A percentile compares a stretch with the other conserved stretches of the same genome.
Conservation (phyloP, 2,888 invertebrate genomes). For the Muschampia plurimacula region DNA sequence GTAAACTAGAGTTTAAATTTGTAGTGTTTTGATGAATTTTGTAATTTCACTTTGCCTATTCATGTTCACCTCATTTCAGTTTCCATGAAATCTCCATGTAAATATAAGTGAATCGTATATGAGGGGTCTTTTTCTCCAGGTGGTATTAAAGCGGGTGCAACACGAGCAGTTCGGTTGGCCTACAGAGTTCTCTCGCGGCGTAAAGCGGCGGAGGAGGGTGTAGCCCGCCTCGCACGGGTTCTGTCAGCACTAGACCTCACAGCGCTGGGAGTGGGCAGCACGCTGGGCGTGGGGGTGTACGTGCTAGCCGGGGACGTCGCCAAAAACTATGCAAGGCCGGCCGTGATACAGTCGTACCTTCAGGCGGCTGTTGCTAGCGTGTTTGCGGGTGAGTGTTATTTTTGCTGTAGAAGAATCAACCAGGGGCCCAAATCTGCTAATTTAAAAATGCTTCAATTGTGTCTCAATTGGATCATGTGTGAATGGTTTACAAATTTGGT, state of each 20-base stretch:
- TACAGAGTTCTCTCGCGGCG: conserved; percentile 75
- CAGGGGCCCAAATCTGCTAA: too few relatives aligned
- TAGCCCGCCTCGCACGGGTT: conserved; percentile 87
- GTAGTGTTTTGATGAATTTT: too few relatives aligned
- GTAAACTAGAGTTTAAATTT: too few relatives aligned
- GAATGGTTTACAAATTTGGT: too few relatives aligned
- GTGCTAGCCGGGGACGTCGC: conserved; percentile 95
- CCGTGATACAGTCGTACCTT: conserved; percentile 94
- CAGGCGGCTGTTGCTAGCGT: conserved; percentile 96
- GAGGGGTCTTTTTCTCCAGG: conserved; percentile 53
- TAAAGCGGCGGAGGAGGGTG: conserved; percentile 79
- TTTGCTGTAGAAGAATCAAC: too few relatives aligned
- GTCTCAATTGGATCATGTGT: too few relatives aligned
- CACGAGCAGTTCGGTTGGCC: conserved; percentile 63
- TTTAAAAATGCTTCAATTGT: too few relatives aligned
- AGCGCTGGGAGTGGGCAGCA: conserved; percentile 92
- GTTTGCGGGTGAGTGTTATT: conserved; percentile 89
- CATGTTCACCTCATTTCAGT: too few relatives aligned
- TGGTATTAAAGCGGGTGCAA: conserved; percentile 72
- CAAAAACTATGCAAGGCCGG: conserved; percentile 93
- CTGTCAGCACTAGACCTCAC: conserved; percentile 93
- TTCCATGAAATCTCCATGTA: too few relatives aligned
- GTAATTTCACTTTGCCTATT: too few relatives aligned
- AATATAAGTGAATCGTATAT: too few relatives aligned
- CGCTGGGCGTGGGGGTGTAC: conserved; percentile 96